Conservation (phyloP, 1,140 invertebrate genomes). For the Apis mellifera region Amel_HAv3.1 CM009932.2:10397001-10397500, state of each 20-base stretch:
- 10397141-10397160: background rate
- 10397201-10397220: background rate
- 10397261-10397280: conserved; percentile 70
- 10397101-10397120: background rate
- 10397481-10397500: conserved; percentile 63
- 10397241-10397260: conserved; percentile 66
- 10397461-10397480: conserved; percentile 59
- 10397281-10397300: conserved; percentile 74
- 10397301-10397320: conserved; percentile 57
- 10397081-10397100: background rate
- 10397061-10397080: too few species aligned
- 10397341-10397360: conserved; percentile 28
- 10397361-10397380: conserved; percentile 30
- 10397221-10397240: background rate
- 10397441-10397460: conserved; percentile 33
- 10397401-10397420: conserved; percentile 9
- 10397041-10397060: too few species aligned
- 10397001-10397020: too few species aligned
- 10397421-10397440: conserved; percentile 8
- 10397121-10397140: background rate
- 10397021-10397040: too few species aligned
- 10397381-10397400: conserved; percentile 38
- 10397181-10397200: background rate
- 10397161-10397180: background rate
- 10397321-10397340: conserved; percentile 59